phyloP scores from a whole-genome alignment of 1,140 invertebrate genomes.

The Microplitis mediator region DNA sequence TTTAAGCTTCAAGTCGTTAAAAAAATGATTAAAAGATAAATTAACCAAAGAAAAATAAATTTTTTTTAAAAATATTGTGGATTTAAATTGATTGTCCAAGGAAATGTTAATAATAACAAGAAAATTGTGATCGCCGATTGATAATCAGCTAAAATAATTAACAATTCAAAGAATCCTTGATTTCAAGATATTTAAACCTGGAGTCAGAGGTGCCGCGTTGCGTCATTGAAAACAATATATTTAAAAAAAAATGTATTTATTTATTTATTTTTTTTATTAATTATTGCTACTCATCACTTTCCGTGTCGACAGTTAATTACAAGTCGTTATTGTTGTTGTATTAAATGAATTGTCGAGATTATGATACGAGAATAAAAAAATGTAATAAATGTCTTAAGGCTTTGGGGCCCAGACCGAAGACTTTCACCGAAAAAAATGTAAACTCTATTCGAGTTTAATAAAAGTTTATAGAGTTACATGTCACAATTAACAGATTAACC shows the following conservation, averaged over 20 bases:
- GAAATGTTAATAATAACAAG: neutral
- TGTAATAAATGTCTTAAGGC: no score
- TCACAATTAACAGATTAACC: neutral
- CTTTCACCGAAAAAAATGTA: neutral
- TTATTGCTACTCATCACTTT: no score
- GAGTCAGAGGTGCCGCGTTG: neutral
- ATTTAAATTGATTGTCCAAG: neutral
- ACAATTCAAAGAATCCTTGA: conserved; percentile 13
- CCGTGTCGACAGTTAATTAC: no score
- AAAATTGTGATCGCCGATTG: conserved; percentile 1
- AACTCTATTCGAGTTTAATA: neutral
- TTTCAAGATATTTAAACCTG: neutral
- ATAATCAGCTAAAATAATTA: neutral
- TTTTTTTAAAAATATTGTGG: neutral
- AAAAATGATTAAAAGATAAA: no score
- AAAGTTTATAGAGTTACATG: neutral
- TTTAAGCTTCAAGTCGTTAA: neutral
- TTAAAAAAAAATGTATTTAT: neutral
- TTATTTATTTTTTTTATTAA: neutral
- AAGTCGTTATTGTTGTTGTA: no score
- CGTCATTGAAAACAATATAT: neutral
- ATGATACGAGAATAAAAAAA: no score
- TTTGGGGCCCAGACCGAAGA: no score
- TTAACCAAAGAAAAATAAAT: no score
- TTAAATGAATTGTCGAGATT: no score